Base-by-base conservation (phyloP, 2,888 invertebrate genomes). In the Drosophila borborema region DNA sequence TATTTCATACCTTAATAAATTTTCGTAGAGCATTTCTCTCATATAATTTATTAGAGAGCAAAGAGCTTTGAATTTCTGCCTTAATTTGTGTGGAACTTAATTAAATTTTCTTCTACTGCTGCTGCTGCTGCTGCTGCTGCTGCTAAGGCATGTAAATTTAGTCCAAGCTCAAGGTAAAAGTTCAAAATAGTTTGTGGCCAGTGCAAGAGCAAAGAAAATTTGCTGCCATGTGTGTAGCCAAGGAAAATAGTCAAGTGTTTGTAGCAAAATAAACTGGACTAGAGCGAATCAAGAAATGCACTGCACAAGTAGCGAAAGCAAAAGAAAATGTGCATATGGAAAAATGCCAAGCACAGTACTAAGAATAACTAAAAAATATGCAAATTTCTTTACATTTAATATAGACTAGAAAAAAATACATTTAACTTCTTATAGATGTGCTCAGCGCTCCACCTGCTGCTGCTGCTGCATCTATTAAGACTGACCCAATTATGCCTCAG, bases 1-100 rank as follows among this genome's bases (percentile, higher is more conserved):
- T 41, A 76, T 64, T 62, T 70, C 46, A 76, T 45, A 56, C 51
- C 20, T 77, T 46, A 71, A 53, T 51, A 65, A 54, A 49, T 53
- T 48, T 36, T 46, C 46, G 41, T 40, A 34, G 55, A 20, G 60
- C 45, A 76, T 64, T 69, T 62, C 41, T 62, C 41, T 14, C 40
- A 54, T 36, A 53, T 40, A 64, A 76, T 76, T 76, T 69, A 80
- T 77, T 60, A 58, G 36, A 70, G 49, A 38, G 49, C 72, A 56
- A 31, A 53, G 49, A 48, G 56, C 48, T 23, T 41, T 64, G 20
- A 36, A 51, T 49, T 62, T 59, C 23, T 10, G 14, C 12, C 20
- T n/a, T 46, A 76, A 70, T 70, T 49, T 58, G 60, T 81, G 53
- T 54, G 45, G 14, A 54, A 54, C 65, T 81, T 51, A 64, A 77